A percentile compares a stretch with the other conserved stretches of the same genome.
Conservation (phyloP, 2,797 vertebrate genomes). For the Neomorphus geoffroyi region DNA sequence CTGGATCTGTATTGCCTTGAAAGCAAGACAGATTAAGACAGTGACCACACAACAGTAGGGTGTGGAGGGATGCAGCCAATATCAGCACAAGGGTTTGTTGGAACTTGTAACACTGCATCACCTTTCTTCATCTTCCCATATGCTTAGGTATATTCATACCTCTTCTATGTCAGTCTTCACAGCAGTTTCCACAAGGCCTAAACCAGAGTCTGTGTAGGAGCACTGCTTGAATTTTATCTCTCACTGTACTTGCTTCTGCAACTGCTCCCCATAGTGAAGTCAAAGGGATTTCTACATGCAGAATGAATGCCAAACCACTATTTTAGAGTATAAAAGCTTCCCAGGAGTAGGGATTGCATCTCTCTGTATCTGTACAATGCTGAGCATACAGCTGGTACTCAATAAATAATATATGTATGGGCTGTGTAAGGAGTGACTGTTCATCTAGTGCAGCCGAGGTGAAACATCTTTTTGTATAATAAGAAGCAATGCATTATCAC, state of each 20-base stretch:
- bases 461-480: constrained; percentile 17
- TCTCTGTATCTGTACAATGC: neutral
- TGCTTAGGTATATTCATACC: neutral
- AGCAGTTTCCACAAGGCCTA: neutral
- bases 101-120: neutral
- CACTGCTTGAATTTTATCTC: neutral
- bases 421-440: constrained; percentile 2
- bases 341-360: neutral
- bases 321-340: constrained; percentile 29
- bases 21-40: neutral
- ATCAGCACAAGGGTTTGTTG: neutral
- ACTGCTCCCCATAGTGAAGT: constrained; percentile 24
- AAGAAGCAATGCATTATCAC: neutral
- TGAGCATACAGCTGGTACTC: constrained; percentile 44
- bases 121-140: neutral
- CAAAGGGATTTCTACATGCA: neutral
- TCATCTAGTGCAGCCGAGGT: constrained; percentile 21
- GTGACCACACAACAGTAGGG: neutral
- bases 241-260: neutral
- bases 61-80: neutral
- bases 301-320: constrained; percentile 11
- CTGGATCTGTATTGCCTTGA: neutral
- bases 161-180: neutral
- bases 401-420: constrained; percentile 53
- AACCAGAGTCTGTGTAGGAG: neutral